Evolutionary conservation across 2,888 invertebrate species (phyloP), one percentile per base, ranked within the genome.

Genomic region (Argynnis bischoffii): DNA sequence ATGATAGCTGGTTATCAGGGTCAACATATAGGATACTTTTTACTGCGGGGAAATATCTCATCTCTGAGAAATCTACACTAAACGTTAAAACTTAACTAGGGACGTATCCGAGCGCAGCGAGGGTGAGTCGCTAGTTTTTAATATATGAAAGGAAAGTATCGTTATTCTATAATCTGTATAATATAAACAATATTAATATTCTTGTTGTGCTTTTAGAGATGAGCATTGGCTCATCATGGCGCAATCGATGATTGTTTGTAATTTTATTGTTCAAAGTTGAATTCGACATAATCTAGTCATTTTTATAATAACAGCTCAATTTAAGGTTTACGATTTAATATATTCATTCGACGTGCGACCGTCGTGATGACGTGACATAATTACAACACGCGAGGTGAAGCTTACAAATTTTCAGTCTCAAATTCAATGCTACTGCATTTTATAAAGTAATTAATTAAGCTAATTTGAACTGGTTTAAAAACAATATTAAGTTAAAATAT

Each of bases 241-340:
- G 56, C 16, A 46, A 60, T 63, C 53, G 47, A 55, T 53, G 68
- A 66, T 66, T 63, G 60, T 46, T 60, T 64, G 69, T 70, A 77
- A 79, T 79, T 81, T 78, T 75, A 81, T 83, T 82, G 77, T 81
- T 76, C 68, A 64, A 73, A 76, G 67, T 74, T 75, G 70, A 73
- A 71, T 68, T 72, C 74, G 67, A 64, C 21, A 64, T 59, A 71
- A 71, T 72, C 61, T 72, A 73, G 68, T 74, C 75, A 73, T 76
- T 72, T 71, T 71, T 67, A 73, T 75, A 78, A 79, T 77, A 75
- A 73, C 69, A 63, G 71, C 63, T 72, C 69, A 73, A 66, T 76
- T 71, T 59, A 16, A 60, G 50, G 46, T 66, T 68, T 35, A 50
- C 51, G 51, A 69, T 69, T 73, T 74, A 71, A 76, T 78, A 74